Percentiles rank a stretch among this genome's conserved stretches.
These are phyloP conservation scores for Unio pictorum DNA, from an alignment of 2,888 invertebrate genomes.

Conservation along the genomic window DNA sequence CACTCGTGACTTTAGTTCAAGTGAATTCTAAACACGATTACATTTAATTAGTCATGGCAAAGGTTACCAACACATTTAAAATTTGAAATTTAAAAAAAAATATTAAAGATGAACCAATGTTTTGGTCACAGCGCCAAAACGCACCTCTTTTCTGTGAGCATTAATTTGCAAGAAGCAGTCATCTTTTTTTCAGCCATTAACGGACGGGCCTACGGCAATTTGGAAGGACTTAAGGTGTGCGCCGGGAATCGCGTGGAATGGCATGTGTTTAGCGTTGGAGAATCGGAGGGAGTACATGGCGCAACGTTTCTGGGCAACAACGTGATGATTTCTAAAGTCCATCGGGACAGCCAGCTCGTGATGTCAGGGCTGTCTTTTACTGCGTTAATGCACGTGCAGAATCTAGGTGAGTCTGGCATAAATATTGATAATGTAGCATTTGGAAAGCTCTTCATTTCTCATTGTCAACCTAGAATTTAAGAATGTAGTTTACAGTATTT, in stretches of 20 bases:
- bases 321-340: constrained; percentile 12
- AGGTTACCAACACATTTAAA: too few relatives aligned
- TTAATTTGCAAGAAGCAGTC: too few relatives aligned
- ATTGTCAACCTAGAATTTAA: too few relatives aligned
- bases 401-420: constrained; percentile 10
- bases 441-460: too few relatives aligned
- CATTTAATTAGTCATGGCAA: too few relatives aligned
- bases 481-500: too few relatives aligned
- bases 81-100: too few relatives aligned
- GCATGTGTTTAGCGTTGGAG: constrained; percentile 32
- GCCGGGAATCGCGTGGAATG: constrained; percentile 24
- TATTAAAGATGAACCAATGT: background rate
- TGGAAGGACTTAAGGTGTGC: constrained; percentile 32
- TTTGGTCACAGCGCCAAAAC: background rate
- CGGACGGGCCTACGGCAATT: constrained; percentile 30
- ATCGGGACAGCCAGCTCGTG: constrained; percentile 14
- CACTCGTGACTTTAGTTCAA: too few relatives aligned
- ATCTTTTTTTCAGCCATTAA: constrained; percentile 21
- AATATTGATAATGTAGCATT: too few relatives aligned
- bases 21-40: too few relatives aligned
- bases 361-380: constrained; percentile 13
- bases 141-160: background rate
- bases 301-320: constrained; percentile 32
- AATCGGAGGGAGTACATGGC: constrained; percentile 24
- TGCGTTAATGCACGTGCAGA: constrained; percentile 19